A percentile compares a stretch with the other conserved stretches of the same genome.
These are phyloP conservation scores for Microctonus aethiopoides DNA, from an alignment of 2,888 invertebrate species.

Conservation along the genomic window DNA sequence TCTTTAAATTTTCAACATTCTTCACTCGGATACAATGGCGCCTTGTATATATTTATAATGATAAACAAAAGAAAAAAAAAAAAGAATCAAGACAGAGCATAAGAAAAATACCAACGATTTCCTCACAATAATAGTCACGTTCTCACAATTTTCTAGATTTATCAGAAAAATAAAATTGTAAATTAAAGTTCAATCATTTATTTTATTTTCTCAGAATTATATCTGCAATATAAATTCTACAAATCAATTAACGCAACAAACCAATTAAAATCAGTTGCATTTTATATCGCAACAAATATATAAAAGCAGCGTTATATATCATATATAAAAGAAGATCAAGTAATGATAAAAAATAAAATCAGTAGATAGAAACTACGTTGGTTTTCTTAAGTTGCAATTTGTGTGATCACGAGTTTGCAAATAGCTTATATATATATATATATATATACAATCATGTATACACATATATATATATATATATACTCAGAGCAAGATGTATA, in stretches of 20 bases:
- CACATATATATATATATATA: too few species aligned
- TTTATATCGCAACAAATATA: too few species aligned
- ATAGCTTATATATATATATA: constrained; percentile 32
- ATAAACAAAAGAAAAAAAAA: neutral
- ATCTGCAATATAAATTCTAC: neutral
- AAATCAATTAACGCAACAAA: neutral
- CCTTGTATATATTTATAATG: neutral
- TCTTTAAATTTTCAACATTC: constrained; percentile 4
- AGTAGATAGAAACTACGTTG: constrained; percentile 17
- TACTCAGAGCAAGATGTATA: constrained; percentile 33
- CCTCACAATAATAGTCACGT: constrained; percentile 22
- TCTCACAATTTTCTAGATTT: constrained; percentile 1
- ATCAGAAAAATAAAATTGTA: constrained; percentile 1
- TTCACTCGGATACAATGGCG: neutral
- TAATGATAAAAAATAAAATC: neutral
- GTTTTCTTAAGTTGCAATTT: constrained; percentile 45
- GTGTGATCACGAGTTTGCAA: constrained; percentile 43
- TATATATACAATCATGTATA: constrained; percentile 36
- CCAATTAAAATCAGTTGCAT: neutral
- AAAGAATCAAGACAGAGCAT: neutral
- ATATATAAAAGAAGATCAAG: neutral
- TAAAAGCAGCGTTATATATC: too few species aligned
- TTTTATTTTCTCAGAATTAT: neutral
- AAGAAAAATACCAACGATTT: too few species aligned
- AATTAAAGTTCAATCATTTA: neutral